Evolutionary conservation across 2,888 invertebrate species (phyloP).

Genomic region (Lithophane socia): DNA sequence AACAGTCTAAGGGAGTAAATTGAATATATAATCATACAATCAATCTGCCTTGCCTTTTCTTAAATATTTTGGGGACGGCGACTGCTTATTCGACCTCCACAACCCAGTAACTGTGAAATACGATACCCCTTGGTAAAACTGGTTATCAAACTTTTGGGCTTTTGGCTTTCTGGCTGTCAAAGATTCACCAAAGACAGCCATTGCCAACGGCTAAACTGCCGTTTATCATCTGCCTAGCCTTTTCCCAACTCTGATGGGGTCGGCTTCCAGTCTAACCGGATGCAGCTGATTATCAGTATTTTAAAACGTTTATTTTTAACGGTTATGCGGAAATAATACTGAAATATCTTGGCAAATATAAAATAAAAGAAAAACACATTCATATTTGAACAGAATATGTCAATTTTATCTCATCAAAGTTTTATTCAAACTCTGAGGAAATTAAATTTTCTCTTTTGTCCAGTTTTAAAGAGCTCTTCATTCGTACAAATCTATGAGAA

Average conservation of each 20-base stretch:
- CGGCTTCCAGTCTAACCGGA: neutral
- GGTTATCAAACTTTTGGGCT: no score
- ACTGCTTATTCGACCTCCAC: no score
- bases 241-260: neutral
- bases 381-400: slow-evolving; percentile 55
- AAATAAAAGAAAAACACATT: slow-evolving; percentile 27
- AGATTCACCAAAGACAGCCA: no score
- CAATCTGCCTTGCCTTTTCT: no score
- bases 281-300: neutral
- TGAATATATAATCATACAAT: neutral
- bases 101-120: no score
- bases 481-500: slow-evolving; percentile 1
- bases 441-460: slow-evolving; percentile 62
- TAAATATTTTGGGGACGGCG: no score
- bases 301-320: neutral
- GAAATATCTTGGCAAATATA: neutral
- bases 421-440: slow-evolving; percentile 65
- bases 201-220: no score
- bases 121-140: no score
- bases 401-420: slow-evolving; percentile 65
- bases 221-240: neutral
- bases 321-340: neutral
- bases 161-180: no score
- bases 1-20: neutral
- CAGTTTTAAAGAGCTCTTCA: slow-evolving; percentile 46